phyloP scores from a whole-genome alignment of 2,113 vertebrate genomes.

The Lepus timidus region DNA sequence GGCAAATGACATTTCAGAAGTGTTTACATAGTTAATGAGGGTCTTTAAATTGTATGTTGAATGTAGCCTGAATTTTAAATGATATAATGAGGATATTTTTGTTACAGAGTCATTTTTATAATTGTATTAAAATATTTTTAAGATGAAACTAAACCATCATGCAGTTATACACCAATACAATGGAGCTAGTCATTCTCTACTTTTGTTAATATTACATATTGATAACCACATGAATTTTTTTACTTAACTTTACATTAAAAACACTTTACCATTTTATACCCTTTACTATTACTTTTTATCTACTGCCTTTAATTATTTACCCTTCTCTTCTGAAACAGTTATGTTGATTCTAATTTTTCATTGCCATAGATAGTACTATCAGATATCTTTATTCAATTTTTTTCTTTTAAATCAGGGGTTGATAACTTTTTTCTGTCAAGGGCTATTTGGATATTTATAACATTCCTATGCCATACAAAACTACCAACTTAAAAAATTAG shows the following conservation, averaged over 20 bases:
- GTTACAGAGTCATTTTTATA: slow-evolving; percentile 1
- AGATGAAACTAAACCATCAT: slow-evolving; percentile 28
- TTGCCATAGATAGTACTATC: neutral
- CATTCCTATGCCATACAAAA: too few relatives aligned
- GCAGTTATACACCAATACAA: neutral
- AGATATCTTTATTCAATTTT: neutral
- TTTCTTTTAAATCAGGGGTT: neutral
- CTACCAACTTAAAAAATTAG: too few relatives aligned
- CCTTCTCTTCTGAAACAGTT: slow-evolving; percentile 22
- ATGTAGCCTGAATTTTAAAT: slow-evolving; percentile 46
- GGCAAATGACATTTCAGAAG: neutral
- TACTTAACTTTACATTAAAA: slow-evolving; percentile 19
- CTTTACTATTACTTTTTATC: neutral
- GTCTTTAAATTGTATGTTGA: neutral
- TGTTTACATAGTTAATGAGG: neutral
- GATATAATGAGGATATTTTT: slow-evolving; percentile 40
- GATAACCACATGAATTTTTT: neutral
- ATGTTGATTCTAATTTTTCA: neutral
- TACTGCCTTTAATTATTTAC: neutral
- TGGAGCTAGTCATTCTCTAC: neutral
- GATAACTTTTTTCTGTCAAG: too few relatives aligned
- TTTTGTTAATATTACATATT: neutral
- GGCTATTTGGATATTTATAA: too few relatives aligned
- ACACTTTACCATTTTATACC: neutral
- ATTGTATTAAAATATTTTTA: slow-evolving; percentile 6